Percentiles rank a stretch among this genome's conserved stretches.
These are phyloP conservation scores for Netelia inedita DNA, from an alignment of 2,888 invertebrate genomes.

Conservation along the genomic window DNA sequence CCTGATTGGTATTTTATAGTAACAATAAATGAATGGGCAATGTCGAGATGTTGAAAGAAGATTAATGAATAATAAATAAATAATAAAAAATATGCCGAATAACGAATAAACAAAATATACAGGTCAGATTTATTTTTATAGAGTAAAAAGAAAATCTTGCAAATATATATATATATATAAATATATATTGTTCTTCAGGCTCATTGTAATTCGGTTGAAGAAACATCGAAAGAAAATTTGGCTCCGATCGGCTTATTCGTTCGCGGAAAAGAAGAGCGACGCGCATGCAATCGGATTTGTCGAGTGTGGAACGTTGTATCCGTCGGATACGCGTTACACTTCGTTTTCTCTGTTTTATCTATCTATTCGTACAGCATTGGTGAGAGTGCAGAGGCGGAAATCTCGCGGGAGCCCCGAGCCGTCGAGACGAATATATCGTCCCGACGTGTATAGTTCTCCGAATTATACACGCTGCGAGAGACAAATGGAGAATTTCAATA, in stretches of 20 bases:
- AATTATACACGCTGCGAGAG: not conserved
- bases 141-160: not conserved
- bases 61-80: too few relatives aligned
- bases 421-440: conserved; percentile 71
- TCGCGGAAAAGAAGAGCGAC: conserved; percentile 60
- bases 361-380: conserved; percentile 1
- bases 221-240: conserved; percentile 23
- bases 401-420: conserved; percentile 73
- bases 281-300: conserved; percentile 78
- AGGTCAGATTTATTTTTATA: not conserved
- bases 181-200: not conserved
- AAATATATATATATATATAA: not conserved
- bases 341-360: conserved; percentile 36
- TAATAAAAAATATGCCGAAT: too few relatives aligned
- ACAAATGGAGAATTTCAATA: conserved; percentile 7
- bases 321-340: conserved; percentile 69
- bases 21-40: too few relatives aligned
- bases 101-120: too few relatives aligned
- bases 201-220: not conserved
- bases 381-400: conserved; percentile 64
- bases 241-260: conserved; percentile 50
- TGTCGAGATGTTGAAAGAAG: too few relatives aligned
- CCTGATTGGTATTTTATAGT: too few relatives aligned
- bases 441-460: not conserved
- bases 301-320: conserved; percentile 80